Base-by-base conservation (phyloP, 2,888 invertebrate species). In the Psylliodes chrysocephalus region DNA sequence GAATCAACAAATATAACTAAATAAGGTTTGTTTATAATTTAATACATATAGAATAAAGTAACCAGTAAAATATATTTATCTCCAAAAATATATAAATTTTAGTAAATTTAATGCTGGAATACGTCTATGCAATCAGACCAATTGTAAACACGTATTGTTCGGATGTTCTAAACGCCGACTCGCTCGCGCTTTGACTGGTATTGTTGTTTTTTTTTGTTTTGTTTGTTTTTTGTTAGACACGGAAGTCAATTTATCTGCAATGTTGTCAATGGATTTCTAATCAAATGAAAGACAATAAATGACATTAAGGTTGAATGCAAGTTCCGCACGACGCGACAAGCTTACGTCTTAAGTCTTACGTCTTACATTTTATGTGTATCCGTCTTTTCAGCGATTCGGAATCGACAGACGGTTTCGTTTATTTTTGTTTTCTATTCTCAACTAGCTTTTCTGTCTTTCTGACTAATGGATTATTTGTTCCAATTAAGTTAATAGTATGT, bases 201-300 rank as follows among this genome's bases (percentile, higher is more conserved):
- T 18, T 4, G 10, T 17, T 1, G 17, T 42, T 17, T 42, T 42
- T 5, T 49, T 28, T 28, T 17, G 18, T 25, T 19, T 4, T 38
- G 35, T 19, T 40, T 42, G 40, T 54, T 54, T 15, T 54, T 54
- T 40, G 54, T 54, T 7, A 19, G 38, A 15, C 33, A 25, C 18
- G 22, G 53, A 38, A 38, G 22, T 53, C 53, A 33, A 53, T 53
- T 53, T 53, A 53, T 54, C 25, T 25, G 40, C 25, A 25, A 54
- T 15, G 54, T 40, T 54, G 54, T 54, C 54, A 54, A 54, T 54
- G 40, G 54, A 40, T 18, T 54, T 54, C 54, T 54, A 54, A 54
- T 54, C 54, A 42, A 54, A 54, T 54, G 40, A 40, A 40, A 54
- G 54, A 54, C 54, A 54, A 54, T 54, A 54, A 54, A 54, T 25